A percentile compares a stretch with the other conserved stretches of the same genome.
Conservation (phyloP, 2,888 invertebrate species). For the Matsumyia berberina region DNA sequence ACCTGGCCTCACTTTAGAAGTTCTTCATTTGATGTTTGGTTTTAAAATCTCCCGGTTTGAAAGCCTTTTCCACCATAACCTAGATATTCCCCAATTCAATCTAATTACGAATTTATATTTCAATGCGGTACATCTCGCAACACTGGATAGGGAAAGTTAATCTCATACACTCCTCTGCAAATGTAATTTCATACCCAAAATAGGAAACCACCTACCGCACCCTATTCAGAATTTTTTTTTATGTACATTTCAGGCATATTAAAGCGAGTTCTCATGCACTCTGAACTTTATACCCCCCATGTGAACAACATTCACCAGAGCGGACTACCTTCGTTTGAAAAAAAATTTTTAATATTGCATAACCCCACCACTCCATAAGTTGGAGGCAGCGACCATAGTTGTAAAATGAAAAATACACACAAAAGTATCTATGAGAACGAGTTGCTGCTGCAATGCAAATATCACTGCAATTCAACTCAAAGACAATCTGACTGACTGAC, state of each 20-base stretch:
- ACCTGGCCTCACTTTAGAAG: no score
- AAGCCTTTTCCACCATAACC: conserved; percentile 19
- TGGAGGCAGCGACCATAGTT: conserved; percentile 47
- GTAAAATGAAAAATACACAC: conserved; percentile 49
- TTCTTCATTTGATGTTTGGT: no score
- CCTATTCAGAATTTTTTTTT: conserved; percentile 58
- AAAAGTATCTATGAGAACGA: conserved; percentile 55
- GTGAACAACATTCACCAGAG: conserved; percentile 55
- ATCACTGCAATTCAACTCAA: conserved; percentile 62
- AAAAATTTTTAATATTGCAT: conserved; percentile 58
- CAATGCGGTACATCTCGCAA: conserved; percentile 27
- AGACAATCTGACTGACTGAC: conserved; percentile 54
- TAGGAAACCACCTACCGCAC: conserved; percentile 39
- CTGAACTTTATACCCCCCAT: conserved; percentile 58
- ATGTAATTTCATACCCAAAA: conserved; percentile 51
- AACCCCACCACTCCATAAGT: conserved; percentile 51
- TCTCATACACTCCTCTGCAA: conserved; percentile 31
- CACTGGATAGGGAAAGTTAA: conserved; percentile 38
- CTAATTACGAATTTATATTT: conserved; percentile 54
- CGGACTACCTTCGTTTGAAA: conserved; percentile 31
- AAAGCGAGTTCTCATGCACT: conserved; percentile 63
- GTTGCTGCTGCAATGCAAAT: conserved; percentile 50
- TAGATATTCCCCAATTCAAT: conserved; percentile 55
- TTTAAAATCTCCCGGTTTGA: not conserved
- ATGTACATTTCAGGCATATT: conserved; percentile 62